phyloP scores from a whole-genome alignment of 2,797 vertebrate genomes.

The Silurus lanzhouensis region DNA sequence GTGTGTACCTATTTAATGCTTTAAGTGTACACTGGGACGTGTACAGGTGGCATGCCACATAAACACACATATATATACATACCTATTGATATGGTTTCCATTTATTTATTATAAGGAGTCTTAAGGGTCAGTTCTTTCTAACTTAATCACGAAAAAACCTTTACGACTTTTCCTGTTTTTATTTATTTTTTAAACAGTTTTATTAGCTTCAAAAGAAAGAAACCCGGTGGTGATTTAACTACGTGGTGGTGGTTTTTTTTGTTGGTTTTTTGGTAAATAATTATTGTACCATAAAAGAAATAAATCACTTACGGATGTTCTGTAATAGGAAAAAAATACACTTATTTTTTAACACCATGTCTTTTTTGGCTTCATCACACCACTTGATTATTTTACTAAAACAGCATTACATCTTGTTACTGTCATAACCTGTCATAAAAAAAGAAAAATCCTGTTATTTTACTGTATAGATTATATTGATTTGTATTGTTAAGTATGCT shows the following conservation, averaged over 20 bases:
- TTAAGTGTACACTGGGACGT: not conserved
- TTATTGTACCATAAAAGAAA: not conserved
- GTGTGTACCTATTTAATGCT: not conserved
- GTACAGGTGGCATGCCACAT: not conserved
- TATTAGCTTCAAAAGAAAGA: not conserved
- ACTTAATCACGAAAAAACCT: not conserved
- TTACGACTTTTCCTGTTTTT: not conserved
- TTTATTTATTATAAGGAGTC: not conserved
- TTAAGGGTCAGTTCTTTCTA: not conserved
- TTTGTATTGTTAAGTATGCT: not conserved
- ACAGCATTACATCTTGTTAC: not conserved
- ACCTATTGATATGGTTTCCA: not conserved
- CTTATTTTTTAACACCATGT: not conserved
- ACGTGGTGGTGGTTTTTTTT: no score
- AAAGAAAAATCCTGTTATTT: not conserved
- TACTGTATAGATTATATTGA: not conserved
- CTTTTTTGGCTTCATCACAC: not conserved
- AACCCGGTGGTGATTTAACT: not conserved
- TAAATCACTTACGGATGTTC: not conserved
- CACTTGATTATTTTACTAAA: not conserved
- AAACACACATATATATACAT: not conserved
- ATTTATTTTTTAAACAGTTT: not conserved
- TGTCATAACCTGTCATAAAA: not conserved
- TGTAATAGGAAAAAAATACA: not conserved
- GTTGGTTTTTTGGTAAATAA: not conserved